Evolutionary conservation across 2,797 vertebrate species (phyloP), one percentile per base, ranked within the genome.

Genomic region (Malurus splendens): DNA sequence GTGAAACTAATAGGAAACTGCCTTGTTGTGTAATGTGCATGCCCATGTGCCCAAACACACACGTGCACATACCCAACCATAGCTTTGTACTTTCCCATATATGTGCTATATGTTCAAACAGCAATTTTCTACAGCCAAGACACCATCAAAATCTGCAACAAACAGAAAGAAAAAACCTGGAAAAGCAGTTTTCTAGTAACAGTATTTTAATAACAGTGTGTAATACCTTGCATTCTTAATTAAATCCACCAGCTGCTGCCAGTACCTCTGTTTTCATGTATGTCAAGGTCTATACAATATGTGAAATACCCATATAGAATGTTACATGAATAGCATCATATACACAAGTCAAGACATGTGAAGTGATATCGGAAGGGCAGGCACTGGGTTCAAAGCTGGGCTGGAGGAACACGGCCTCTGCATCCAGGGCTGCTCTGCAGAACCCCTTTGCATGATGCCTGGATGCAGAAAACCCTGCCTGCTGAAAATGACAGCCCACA

Each of bases 1-100:
- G 72, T 77, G 78, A 92, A 84, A 33, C 76, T 82, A 74, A 85
- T 2, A 78, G 57, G 79, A 90, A 93, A 62, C 55, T 52, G 56
- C 68, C 55, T 60, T 68, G 39, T 62, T 45, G 42, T 51, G n/a
- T 59, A 56, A 74, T 80, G 72, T 77, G 74, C 3, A 4, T 18
- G 25, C 19, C 12, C 11, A 7, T 3, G 4, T 39, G 52, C 64
- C 74, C 15, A 55, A 52, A 45, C 30, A 20, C 32, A 57, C 2
- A 3, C 8, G 8, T 3, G 17, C 33, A 27, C 23, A 13, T 18
- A 11, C 25, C 24, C 36, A 22, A 20, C 27, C 76, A 33, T 1
- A 61, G 36, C 42, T 76, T 54, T 71, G 27, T 25, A 42, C 25
- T 87, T 68, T 24, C 71, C 50, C 54, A 62, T 7, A 13, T 25